Conservation (phyloP, 2,113 vertebrate genomes). For the Bubo bubo region DNA sequence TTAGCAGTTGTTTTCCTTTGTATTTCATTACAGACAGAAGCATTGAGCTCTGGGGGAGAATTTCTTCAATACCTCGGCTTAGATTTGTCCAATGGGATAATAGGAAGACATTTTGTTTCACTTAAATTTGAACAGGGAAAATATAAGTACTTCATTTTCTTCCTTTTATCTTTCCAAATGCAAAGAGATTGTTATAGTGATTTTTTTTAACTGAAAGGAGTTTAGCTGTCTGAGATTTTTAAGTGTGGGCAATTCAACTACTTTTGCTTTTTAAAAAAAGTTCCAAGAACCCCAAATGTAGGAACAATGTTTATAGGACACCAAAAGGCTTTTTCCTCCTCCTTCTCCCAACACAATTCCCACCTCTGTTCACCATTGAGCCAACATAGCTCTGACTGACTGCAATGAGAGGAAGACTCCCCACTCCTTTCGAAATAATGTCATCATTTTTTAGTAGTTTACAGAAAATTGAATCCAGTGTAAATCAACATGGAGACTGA, state of each 20-base stretch:
- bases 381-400: neutral
- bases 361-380: neutral
- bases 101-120: neutral
- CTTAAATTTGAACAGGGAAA: neutral
- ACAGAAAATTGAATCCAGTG: neutral
- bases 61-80: neutral
- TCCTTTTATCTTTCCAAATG: neutral
- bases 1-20: slow-evolving; percentile 27
- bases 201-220: neutral
- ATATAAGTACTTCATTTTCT: neutral
- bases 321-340: neutral
- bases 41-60: neutral
- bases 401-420: neutral
- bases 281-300: neutral
- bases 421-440: neutral
- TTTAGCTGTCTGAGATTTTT: neutral
- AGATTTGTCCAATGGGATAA: slow-evolving; percentile 3
- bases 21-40: neutral
- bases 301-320: neutral
- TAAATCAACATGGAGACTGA: neutral
- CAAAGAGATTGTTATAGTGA: neutral
- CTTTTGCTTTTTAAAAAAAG: neutral
- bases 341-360: neutral
- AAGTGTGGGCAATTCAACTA: neutral
- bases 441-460: neutral